Conservation (phyloP, 2,797 vertebrate species). For the Tinamus major region DNA sequence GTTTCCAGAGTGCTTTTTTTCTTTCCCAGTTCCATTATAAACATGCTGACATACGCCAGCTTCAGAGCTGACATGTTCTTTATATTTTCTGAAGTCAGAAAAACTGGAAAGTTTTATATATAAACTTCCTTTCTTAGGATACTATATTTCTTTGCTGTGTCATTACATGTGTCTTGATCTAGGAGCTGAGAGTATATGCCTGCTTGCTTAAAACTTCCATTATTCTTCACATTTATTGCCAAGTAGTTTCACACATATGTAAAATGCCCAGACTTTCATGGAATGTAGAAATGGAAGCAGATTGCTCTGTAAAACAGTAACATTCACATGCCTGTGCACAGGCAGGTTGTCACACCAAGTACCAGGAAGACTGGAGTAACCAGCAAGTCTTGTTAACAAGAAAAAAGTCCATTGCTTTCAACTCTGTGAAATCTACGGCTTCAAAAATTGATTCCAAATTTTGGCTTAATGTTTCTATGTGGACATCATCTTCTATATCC, state of each 20-base stretch:
- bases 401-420: background rate
- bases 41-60: background rate
- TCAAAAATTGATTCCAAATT: background rate
- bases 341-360: background rate
- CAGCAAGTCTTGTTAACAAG: background rate
- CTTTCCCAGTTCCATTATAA: background rate
- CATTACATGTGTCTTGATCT: background rate
- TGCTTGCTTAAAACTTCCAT: background rate
- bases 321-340: background rate
- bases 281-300: background rate
- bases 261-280: background rate
- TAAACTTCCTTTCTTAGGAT: background rate
- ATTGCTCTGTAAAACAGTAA: background rate
- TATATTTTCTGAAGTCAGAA: background rate
- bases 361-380: background rate
- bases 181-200: background rate
- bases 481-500: background rate
- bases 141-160: background rate
- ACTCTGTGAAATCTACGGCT: fast-evolving
- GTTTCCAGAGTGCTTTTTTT: background rate
- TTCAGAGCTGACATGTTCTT: background rate
- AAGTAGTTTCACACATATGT: background rate
- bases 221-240: background rate
- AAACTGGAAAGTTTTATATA: fast-evolving
- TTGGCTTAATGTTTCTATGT: background rate